These are phyloP conservation scores for Abscondita cerata DNA, from an alignment of 2,888 invertebrate genomes.

Conservation along the genomic window DNA sequence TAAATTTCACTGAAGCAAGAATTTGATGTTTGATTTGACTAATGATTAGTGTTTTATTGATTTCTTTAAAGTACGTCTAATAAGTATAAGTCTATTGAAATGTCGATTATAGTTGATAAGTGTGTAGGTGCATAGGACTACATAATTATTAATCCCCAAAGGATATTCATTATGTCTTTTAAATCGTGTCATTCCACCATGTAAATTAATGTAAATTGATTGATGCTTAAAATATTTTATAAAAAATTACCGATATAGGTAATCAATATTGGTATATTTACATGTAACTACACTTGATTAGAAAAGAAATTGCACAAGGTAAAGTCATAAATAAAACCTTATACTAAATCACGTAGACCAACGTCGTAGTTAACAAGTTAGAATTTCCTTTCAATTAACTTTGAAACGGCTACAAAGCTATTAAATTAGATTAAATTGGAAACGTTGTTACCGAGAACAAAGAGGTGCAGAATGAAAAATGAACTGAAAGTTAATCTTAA, in stretches of 20 bases:
- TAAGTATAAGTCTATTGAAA: too few species aligned
- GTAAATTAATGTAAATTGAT: not conserved
- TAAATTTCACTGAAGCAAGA: too few species aligned
- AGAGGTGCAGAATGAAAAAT: conserved; percentile 1
- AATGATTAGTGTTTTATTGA: too few species aligned
- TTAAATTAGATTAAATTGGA: conserved; percentile 13
- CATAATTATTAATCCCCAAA: too few species aligned
- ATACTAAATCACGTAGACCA: conserved; percentile 4
- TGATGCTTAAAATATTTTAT: too few species aligned
- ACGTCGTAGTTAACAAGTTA: not conserved
- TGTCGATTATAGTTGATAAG: too few species aligned
- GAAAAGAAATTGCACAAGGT: conserved; percentile 1
- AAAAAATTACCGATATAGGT: not conserved
- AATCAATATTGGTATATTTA: not conserved
- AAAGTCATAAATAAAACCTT: conserved; percentile 1
- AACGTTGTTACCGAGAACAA: conserved; percentile 7
- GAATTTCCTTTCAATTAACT: conserved; percentile 7
- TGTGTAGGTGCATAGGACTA: too few species aligned
- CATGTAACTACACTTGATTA: not conserved
- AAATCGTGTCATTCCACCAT: not conserved
- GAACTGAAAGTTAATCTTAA: not conserved
- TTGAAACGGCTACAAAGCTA: conserved; percentile 3
- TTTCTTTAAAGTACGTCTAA: too few species aligned
- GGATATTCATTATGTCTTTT: too few species aligned
- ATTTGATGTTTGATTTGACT: too few species aligned